Conservation (phyloP, 2,797 vertebrate species). For the Crenichthys baileyi region DNA sequence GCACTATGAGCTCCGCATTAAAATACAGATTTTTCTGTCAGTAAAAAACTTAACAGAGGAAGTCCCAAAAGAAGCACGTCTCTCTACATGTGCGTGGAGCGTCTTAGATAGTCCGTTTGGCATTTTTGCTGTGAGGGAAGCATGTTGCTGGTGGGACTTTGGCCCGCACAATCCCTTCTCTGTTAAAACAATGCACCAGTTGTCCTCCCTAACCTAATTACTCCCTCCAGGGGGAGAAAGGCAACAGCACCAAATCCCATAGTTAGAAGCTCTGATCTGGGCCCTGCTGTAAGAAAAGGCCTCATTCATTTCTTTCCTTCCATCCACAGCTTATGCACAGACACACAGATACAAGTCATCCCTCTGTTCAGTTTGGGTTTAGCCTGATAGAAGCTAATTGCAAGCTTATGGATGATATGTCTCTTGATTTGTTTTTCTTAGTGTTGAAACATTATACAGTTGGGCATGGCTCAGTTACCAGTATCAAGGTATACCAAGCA, state of each 20-base stretch:
- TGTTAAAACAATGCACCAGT: constrained; percentile 87
- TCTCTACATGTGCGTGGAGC: constrained; percentile 44
- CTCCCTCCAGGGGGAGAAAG: constrained; percentile 82
- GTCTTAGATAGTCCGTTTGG: constrained; percentile 76
- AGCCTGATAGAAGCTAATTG: constrained; percentile 51
- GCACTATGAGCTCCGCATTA: constrained; percentile 14
- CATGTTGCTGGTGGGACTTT: constrained; percentile 83
- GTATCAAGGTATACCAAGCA: not conserved
- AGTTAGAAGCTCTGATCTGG: constrained; percentile 83
- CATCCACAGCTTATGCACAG: constrained; percentile 45
- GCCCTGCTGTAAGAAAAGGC: constrained; percentile 78
- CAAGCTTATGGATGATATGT: constrained; percentile 38
- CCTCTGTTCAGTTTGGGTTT: constrained; percentile 38
- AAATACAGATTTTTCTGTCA: constrained; percentile 31
- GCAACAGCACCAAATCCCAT: constrained; percentile 85
- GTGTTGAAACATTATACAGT: constrained; percentile 20
- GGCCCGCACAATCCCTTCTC: constrained; percentile 84
- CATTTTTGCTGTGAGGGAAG: constrained; percentile 80
- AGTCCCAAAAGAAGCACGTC: constrained; percentile 22
- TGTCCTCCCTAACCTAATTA: constrained; percentile 88
- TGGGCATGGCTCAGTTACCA: not conserved
- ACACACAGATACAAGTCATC: constrained; percentile 25
- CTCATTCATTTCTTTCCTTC: constrained; percentile 76
- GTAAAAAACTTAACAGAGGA: constrained; percentile 19
- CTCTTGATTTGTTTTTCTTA: constrained; percentile 33